Evolutionary conservation across 2,113 vertebrate genomes (phyloP).

Genomic region (Clarias magur): DNA sequence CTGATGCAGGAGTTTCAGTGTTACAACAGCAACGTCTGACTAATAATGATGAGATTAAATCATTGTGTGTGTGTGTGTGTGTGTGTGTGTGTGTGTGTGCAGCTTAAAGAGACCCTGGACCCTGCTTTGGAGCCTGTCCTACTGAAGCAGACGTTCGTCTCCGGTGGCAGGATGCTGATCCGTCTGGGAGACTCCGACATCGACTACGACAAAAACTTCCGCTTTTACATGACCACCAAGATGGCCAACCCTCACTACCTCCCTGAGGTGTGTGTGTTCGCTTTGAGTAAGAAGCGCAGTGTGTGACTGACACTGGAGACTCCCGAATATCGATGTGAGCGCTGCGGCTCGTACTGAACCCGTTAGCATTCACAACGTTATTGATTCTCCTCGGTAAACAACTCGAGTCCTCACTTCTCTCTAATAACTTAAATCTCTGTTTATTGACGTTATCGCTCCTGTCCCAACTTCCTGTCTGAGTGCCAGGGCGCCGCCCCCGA

Average conservation of each 20-base stretch:
- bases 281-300: background rate
- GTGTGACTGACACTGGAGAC: background rate
- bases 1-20: slow-evolving; percentile 7
- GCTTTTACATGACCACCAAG: slow-evolving; percentile 89
- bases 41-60: background rate
- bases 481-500: background rate
- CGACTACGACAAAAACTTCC: slow-evolving; percentile 84
- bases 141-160: slow-evolving; percentile 83
- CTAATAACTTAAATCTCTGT: background rate
- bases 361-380: background rate
- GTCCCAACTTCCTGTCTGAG: background rate
- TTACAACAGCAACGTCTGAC: background rate
- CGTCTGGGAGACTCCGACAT: slow-evolving; percentile 84
- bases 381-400: background rate
- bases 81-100: slow-evolving; percentile 44
- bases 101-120: slow-evolving; percentile 83
- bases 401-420: too few relatives aligned
- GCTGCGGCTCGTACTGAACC: background rate
- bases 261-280: slow-evolving; percentile 76
- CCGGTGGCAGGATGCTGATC: slow-evolving; percentile 79
- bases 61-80: slow-evolving; percentile 1
- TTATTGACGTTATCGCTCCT: background rate
- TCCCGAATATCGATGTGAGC: background rate
- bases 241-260: slow-evolving; percentile 89
- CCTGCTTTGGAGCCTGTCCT: slow-evolving; percentile 82